A percentile compares a stretch with the other conserved stretches of the same genome.
Evolutionary conservation across 53 echinoderm and acorn worm genomes (phyloP).

Genomic region (Luidia sarsii): DNA sequence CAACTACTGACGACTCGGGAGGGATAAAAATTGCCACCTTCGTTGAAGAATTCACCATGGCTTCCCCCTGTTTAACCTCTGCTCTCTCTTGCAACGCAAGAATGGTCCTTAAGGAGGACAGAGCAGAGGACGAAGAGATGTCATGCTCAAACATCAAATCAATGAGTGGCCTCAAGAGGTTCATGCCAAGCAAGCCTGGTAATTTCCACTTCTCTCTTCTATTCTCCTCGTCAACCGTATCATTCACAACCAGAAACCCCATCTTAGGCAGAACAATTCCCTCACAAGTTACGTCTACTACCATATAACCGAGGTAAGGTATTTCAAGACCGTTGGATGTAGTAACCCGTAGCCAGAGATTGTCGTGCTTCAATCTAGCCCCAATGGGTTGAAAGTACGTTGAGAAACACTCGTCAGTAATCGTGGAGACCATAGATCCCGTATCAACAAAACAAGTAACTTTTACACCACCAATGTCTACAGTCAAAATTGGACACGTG

Average conservation of each 20-base stretch:
- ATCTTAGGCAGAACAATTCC: background rate
- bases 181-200: background rate
- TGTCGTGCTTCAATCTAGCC: background rate
- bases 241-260: background rate
- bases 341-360: background rate
- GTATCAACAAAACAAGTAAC: background rate
- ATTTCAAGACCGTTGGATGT: background rate
- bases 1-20: background rate
- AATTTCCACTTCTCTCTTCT: background rate
- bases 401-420: background rate
- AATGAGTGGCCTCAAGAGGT: background rate
- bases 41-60: background rate
- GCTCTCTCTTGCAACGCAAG: too few species aligned
- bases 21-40: conserved; percentile 28
- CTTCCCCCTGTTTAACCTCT: too few species aligned
- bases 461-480: background rate
- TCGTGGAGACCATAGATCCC: background rate
- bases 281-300: background rate
- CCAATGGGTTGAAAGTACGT: background rate
- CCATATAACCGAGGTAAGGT: background rate
- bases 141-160: too few species aligned
- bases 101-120: background rate
- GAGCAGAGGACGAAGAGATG: background rate
- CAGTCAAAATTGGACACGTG: background rate
- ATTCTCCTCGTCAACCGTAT: background rate